Base-by-base conservation (phyloP, 2,888 invertebrate species). In the Nomada fabriciana region DNA sequence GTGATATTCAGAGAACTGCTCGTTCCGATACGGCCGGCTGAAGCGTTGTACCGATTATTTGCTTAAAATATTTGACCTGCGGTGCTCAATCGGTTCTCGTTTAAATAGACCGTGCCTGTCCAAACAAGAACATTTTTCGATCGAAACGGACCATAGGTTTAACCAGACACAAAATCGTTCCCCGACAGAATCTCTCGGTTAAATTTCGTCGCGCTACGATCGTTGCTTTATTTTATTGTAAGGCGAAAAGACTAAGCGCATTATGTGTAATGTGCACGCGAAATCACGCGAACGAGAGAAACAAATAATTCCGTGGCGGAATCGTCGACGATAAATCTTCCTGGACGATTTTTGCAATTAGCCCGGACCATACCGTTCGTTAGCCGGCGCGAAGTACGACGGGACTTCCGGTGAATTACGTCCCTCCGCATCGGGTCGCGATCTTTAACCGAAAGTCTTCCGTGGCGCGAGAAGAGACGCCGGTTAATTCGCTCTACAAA, bases 401-500 rank as follows among this genome's bases (percentile, higher is more conserved):
- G 55, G 60, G 68, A 68, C 74, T 74, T 74, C 53, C 47, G 76
- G 82, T 84, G 79, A 85, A 65, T 85, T 82, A 85, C 82, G 79
- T 69, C 69, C 71, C 78, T 59, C 67, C 78, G 20, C 67, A 50
- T 50, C 50, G 60, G 29, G 20, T 57, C 60, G 53, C 71, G 79
- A 84, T 76, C 85, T 82, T 82, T 75, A 82, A 76, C 74, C 74
- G 50, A 47, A 61, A 75, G 60, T 53, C 52, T 69, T 76, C 61
- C 53, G 20, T 53, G 80, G 43, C 80, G 73, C 55, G 75, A 68
- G 82, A 59, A 81, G 80, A 82, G 80, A 75, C 81, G 76, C 81
- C 86, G 81, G 78, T 84, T 88, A 88, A 85, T 88, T 84, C 84
- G 68, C 75, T 83, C 85, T 81, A 81, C 87, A 86, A 88, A 88